These are phyloP conservation scores for Peromyscus nudipes DNA, from an alignment of 2,797 vertebrate species.

Conservation along the genomic window DNA sequence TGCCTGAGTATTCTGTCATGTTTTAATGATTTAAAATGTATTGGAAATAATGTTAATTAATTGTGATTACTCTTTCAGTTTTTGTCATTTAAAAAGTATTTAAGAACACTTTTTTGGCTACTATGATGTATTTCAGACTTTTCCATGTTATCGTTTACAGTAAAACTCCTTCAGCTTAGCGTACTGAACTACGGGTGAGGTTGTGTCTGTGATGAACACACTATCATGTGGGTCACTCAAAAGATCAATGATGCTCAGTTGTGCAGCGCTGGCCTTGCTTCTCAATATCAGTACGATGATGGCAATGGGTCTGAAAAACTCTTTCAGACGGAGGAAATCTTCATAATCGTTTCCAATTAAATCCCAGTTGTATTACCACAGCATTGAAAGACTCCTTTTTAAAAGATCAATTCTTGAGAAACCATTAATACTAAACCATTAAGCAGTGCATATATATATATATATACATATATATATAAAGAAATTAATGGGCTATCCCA, in stretches of 20 bases:
- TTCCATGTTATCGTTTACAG: not conserved
- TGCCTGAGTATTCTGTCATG: not conserved
- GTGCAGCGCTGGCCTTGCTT: not conserved
- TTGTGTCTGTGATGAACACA: not conserved
- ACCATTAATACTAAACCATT: constrained; percentile 54
- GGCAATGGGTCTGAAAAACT: constrained; percentile 27
- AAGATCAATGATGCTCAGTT: constrained; percentile 11
- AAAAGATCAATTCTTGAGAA: constrained; percentile 70
- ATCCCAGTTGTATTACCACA: constrained; percentile 29
- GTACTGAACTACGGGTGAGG: not conserved
- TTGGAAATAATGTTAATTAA: not conserved
- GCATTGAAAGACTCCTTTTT: constrained; percentile 59
- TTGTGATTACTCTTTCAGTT: not conserved
- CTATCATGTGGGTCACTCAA: not conserved
- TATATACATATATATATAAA: not conserved
- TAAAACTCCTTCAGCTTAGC: constrained; percentile 26
- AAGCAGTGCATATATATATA: not conserved
- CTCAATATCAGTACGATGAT: not conserved
- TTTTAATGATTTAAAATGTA: constrained; percentile 20
- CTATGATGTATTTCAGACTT: not conserved
- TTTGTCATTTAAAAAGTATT: constrained; percentile 25
- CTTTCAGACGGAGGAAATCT: constrained; percentile 37
- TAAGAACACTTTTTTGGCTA: not conserved
- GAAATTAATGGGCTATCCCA: constrained; percentile 29
- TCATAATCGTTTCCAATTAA: constrained; percentile 61